Conservation (phyloP, 2,113 vertebrate species). For the Phyllopteryx taeniolatus region DNA sequence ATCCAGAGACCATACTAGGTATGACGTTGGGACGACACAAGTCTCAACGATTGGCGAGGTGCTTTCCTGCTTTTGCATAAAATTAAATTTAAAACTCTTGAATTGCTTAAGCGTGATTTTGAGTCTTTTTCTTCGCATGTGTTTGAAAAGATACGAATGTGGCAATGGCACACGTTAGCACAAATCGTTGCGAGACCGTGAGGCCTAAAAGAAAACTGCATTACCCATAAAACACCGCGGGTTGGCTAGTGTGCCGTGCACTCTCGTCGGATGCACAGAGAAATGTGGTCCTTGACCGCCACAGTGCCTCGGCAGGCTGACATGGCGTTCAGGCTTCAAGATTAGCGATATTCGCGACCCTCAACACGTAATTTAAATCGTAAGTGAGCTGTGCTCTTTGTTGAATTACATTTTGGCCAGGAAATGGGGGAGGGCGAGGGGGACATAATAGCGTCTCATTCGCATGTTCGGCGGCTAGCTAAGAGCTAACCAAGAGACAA, state of each 20-base stretch:
- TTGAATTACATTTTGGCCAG: background rate
- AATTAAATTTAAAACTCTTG: background rate
- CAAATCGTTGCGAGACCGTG: too few species aligned
- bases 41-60: too few species aligned
- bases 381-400: slow-evolving; percentile 22
- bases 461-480: slow-evolving; percentile 11
- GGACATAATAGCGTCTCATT: background rate
- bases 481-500: slow-evolving; percentile 24
- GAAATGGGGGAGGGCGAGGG: background rate
- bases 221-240: slow-evolving; percentile 45
- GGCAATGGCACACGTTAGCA: background rate
- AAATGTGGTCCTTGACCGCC: slow-evolving; percentile 46
- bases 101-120: background rate
- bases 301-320: slow-evolving; percentile 2
- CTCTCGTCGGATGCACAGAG: slow-evolving; percentile 3
- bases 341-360: background rate
- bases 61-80: too few species aligned
- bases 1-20: too few species aligned
- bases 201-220: slow-evolving; percentile 1
- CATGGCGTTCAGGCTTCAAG: slow-evolving; percentile 28
- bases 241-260: slow-evolving; percentile 28
- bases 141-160: background rate
- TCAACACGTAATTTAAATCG: slow-evolving; percentile 9
- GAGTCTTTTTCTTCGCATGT: background rate
- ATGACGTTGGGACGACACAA: too few species aligned